These are phyloP conservation scores for Troides aeacus DNA, from an alignment of 2,888 invertebrate species.

Conservation along the genomic window DNA sequence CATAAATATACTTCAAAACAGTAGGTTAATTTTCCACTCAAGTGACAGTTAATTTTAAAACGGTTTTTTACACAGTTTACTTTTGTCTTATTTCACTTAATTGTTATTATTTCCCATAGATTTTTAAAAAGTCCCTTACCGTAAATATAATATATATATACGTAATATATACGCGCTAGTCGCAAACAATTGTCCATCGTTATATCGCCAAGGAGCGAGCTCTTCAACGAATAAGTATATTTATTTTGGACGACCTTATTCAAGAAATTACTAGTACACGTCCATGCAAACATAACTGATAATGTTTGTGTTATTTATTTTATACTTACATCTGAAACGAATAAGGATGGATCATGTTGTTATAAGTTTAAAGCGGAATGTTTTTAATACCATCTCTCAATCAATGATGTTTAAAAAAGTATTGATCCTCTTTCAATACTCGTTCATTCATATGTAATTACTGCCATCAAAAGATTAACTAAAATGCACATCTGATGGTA, in stretches of 20 bases:
- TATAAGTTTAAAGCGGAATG: neutral
- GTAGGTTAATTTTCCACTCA: too few relatives aligned
- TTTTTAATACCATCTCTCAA: neutral
- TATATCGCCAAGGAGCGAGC: slow-evolving; percentile 1
- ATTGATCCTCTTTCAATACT: too few relatives aligned
- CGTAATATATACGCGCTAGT: neutral
- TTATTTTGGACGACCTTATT: slow-evolving; percentile 4
- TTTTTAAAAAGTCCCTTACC: neutral
- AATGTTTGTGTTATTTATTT: neutral
- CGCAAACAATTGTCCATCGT: neutral
- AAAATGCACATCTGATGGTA: too few relatives aligned
- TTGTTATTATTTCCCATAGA: too few relatives aligned
- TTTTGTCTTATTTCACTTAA: too few relatives aligned
- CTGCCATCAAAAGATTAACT: too few relatives aligned
- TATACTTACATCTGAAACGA: neutral
- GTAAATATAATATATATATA: slow-evolving; percentile 3
- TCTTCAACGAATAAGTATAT: slow-evolving; percentile 1
- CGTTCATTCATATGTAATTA: too few relatives aligned
- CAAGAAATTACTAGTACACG: neutral
- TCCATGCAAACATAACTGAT: neutral
- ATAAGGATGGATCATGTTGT: neutral
- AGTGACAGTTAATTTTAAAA: too few relatives aligned
- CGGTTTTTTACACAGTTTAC: too few relatives aligned
- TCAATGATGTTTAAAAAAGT: too few relatives aligned
- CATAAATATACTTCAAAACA: too few relatives aligned